Percentiles rank a stretch among this genome's conserved stretches.
These are phyloP conservation scores for Macrotis lagotis DNA, from an alignment of 2,113 vertebrate genomes.

Conservation along the genomic window DNA sequence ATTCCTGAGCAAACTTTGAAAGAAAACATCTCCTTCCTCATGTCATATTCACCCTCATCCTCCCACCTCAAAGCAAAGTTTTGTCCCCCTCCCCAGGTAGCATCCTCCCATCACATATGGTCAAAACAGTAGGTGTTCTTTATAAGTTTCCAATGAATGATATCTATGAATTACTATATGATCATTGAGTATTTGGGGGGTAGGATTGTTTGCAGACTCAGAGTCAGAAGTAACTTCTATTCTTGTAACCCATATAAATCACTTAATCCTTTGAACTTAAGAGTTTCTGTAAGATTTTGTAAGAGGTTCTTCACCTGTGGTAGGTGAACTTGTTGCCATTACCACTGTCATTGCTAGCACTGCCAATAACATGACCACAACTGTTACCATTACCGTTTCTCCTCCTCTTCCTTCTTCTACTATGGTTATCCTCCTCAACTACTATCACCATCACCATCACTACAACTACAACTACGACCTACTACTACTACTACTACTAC, in stretches of 20 bases:
- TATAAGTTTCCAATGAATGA: not conserved
- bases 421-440: not conserved
- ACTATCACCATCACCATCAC: not conserved
- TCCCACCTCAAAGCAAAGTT: not conserved
- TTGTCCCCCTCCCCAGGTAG: not conserved
- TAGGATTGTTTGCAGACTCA: not conserved
- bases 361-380: not conserved
- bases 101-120: not conserved
- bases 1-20: not conserved
- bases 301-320: not conserved
- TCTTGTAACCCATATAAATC: not conserved
- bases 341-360: too few relatives aligned
- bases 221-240: not conserved
- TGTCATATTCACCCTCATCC: too few relatives aligned
- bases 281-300: not conserved
- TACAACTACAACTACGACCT: not conserved
- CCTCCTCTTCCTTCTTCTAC: too few relatives aligned
- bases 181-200: not conserved
- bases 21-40: not conserved
- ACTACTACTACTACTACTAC: not conserved
- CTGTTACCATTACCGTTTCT: too few relatives aligned
- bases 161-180: not conserved
- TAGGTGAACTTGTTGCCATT: not conserved
- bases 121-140: not conserved
- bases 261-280: not conserved